Conservation (phyloP, 2,113 vertebrate genomes). For the Aplodontia rufa region DNA sequence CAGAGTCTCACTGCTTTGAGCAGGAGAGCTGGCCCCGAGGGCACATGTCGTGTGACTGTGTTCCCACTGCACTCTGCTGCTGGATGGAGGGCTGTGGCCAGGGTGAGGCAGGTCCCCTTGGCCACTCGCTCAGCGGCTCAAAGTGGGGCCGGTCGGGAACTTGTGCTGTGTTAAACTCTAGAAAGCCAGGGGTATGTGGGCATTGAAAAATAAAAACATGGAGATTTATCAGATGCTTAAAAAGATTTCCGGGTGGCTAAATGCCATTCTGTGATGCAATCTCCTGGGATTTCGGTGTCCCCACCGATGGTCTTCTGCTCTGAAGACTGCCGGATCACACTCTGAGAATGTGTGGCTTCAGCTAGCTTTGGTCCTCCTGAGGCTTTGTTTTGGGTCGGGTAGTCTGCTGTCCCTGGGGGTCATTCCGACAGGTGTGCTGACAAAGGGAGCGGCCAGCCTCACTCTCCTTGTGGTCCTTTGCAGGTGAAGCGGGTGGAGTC, state of each 20-base stretch:
- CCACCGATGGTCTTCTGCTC: not conserved
- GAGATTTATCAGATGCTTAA: not conserved
- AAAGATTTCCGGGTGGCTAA: not conserved
- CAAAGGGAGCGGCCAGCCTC: no score
- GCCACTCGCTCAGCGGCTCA: no score
- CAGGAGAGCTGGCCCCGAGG: not conserved
- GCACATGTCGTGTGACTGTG: fast-evolving
- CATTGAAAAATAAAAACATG: not conserved
- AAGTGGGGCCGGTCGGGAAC: not conserved
- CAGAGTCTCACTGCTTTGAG: not conserved
- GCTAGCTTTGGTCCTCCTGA: not conserved
- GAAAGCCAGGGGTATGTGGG: not conserved
- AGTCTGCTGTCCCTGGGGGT: fast-evolving
- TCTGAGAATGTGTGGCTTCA: not conserved
- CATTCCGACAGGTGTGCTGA: fast-evolving
- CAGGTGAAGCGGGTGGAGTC: conserved; percentile 84
- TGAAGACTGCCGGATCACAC: not conserved
- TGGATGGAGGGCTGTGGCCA: not conserved
- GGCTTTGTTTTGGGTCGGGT: not conserved
- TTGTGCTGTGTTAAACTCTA: not conserved
- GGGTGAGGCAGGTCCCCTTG: fast-evolving
- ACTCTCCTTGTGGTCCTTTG: not conserved
- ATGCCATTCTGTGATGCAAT: not conserved
- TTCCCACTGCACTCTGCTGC: fast-evolving
- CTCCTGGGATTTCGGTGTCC: not conserved